Evolutionary conservation across 37 sponge, comb jelly and placozoan species (phyloP), one percentile per base, ranked within the genome.

Genomic region (Oopsacas minuta): DNA sequence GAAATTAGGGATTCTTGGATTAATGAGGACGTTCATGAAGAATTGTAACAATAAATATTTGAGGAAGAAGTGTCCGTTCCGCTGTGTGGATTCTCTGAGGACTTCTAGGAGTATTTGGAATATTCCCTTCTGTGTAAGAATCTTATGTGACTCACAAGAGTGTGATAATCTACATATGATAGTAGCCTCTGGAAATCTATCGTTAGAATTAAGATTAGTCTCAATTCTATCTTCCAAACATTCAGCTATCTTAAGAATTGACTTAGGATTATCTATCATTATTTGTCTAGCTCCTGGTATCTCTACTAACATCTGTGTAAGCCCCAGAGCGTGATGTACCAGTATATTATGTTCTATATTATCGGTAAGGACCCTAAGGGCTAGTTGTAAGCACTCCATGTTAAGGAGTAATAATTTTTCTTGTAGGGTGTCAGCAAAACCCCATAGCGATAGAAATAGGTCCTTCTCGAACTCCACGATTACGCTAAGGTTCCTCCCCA

Each of bases 391-490:
- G 28, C 75, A 61, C 32, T 61, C 75, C 3, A 34, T 25, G 3
- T 61, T 3, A 7, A 61, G 22, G 30, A 61, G 75, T 3, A 61
- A 34, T 3, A 61, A n/a, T 12, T 61, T 61, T 34, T 61, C 75
- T n/a, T 61, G 75, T 20, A 61, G 30, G 28, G 75, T 61, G 22
- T 61, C 75, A 25, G 75, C 75, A 34, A 61, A 61, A 25, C 75
- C 75, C 75, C 75, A 61, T n/a, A 61, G 75, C 75, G 75, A 25
- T 12, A 61, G 75, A 34, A 61, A 61, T n/a, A 61, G 75, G 75
- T 61, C 75, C 75, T 61, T 61, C 75, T 61, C 75, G 28, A 61
- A 61, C 75, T 61, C 75, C 22, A 61, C 75, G 7, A 61, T 61
- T 3, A n/a, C 30, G 7, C 28, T 34, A 10, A 61, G 75, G 17